phyloP scores from a whole-genome alignment of 1,140 invertebrate genomes.

The Paracyclopina nana region DNA sequence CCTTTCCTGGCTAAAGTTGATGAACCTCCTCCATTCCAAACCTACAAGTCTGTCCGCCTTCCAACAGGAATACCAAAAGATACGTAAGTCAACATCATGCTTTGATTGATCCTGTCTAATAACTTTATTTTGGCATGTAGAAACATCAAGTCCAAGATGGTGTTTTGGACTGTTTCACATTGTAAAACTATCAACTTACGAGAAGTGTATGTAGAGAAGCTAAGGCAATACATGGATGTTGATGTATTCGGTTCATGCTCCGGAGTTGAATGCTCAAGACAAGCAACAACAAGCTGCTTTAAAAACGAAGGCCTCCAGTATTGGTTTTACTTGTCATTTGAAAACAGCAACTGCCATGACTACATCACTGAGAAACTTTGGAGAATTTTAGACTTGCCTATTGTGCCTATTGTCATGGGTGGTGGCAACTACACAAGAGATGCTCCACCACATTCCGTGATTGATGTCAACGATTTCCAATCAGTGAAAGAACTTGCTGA shows the following conservation, averaged over 20 bases:
- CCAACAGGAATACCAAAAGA: too few species aligned
- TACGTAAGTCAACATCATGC: too few species aligned
- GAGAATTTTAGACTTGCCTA: constrained; percentile 22
- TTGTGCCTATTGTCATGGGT: constrained; percentile 49
- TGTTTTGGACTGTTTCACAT: constrained; percentile 33
- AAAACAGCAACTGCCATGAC: constrained; percentile 29
- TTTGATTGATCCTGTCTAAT: too few species aligned
- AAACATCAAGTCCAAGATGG: constrained; percentile 22
- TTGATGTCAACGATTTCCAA: constrained; percentile 27
- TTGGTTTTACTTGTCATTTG: constrained; percentile 32
- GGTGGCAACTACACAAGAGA: constrained; percentile 31
- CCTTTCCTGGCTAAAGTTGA: too few species aligned
- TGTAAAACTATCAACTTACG: constrained; percentile 29
- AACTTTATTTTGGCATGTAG: too few species aligned
- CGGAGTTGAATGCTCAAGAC: constrained; percentile 28
- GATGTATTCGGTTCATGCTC: constrained; percentile 36
- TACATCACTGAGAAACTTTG: constrained; percentile 27
- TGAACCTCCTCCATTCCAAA: too few species aligned
- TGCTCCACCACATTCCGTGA: constrained; percentile 42
- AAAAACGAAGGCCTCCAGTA: constrained; percentile 21
- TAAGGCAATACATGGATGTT: constrained; percentile 30
- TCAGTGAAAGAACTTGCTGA: constrained; percentile 29
- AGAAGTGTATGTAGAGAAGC: constrained; percentile 28
- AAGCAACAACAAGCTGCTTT: constrained; percentile 17
- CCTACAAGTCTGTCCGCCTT: too few species aligned